Conservation (phyloP, 1,140 invertebrate genomes). For the Lysiphlebus fabarum region DNA sequence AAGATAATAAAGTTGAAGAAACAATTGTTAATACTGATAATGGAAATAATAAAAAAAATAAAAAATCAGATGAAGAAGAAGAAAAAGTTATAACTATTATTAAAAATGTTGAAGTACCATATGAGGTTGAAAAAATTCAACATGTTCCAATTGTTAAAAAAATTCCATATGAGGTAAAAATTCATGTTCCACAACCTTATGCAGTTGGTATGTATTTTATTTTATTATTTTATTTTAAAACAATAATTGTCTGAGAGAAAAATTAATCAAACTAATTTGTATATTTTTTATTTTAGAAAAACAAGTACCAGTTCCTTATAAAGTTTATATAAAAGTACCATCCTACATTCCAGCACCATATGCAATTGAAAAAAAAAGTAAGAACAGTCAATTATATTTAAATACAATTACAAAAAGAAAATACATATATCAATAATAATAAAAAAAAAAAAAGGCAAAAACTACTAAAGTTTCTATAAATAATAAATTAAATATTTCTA, state of each 20-base stretch:
- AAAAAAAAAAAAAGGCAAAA: too few species aligned
- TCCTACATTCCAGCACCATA: conserved; percentile 48
- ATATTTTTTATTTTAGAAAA: conserved; percentile 29
- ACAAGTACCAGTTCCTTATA: conserved; percentile 45
- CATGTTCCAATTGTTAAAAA: conserved; percentile 49
- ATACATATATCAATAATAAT: too few species aligned
- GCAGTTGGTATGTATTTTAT: conserved; percentile 28
- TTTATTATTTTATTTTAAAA: too few species aligned
- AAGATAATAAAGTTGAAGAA: conserved; percentile 21
- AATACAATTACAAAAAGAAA: too few species aligned
- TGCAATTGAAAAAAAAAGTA: conserved; percentile 34
- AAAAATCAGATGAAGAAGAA: conserved; percentile 39
- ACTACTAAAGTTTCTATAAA: too few species aligned
- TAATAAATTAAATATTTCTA: too few species aligned
- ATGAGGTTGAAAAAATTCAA: conserved; percentile 49
- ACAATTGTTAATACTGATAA: conserved; percentile 7
- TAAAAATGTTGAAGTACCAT: conserved; percentile 49
- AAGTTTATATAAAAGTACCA: conserved; percentile 48
- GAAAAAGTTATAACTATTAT: conserved; percentile 55
- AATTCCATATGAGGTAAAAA: conserved; percentile 53
- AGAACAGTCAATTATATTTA: too few species aligned
- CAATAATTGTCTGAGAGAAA: too few species aligned
- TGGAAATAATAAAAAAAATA: conserved; percentile 24
- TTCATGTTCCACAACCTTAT: conserved; percentile 63
- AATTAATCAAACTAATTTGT: too few species aligned